phyloP scores from a whole-genome alignment of 2,797 vertebrate genomes.

The Acanthurus lineatus region DNA sequence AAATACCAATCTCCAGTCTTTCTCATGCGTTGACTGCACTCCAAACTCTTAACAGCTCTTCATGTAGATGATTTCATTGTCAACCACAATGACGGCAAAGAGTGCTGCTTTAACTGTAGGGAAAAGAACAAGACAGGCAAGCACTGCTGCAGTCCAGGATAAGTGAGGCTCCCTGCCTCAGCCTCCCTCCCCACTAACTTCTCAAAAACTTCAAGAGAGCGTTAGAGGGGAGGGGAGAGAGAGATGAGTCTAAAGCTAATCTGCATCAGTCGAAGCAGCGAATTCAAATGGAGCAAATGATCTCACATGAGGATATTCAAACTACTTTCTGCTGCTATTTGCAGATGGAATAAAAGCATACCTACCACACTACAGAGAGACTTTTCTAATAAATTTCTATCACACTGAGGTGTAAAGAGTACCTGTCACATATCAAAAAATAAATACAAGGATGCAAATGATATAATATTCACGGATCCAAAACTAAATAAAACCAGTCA shows the following conservation, averaged over 20 bases:
- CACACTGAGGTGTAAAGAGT: conserved; percentile 24
- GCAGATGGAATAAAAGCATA: conserved; percentile 56
- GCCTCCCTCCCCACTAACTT: conserved; percentile 58
- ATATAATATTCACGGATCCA: background rate
- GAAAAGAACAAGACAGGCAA: conserved; percentile 29
- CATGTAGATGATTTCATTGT: conserved; percentile 66
- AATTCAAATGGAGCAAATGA: conserved; percentile 77
- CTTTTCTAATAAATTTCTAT: conserved; percentile 18
- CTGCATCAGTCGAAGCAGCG: conserved; percentile 58
- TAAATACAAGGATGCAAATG: conserved; percentile 12
- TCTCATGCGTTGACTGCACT: conserved; percentile 44
- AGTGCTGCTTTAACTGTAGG: conserved; percentile 33
- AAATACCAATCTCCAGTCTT: conserved; percentile 53
- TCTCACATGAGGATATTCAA: conserved; percentile 66
- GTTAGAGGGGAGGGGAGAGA: conserved; percentile 7
- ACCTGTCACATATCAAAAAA: conserved; percentile 9
- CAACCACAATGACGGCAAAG: conserved; percentile 30
- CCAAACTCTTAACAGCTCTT: conserved; percentile 44
- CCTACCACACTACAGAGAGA: conserved; percentile 18
- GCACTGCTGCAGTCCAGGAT: conserved; percentile 49
- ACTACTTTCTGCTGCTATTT: conserved; percentile 61
- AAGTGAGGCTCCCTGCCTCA: conserved; percentile 42
- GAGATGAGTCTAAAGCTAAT: conserved; percentile 60
- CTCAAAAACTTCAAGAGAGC: conserved; percentile 56
- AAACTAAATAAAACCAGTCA: background rate